Evolutionary conservation across 2,797 vertebrate genomes (phyloP), one percentile per base, ranked within the genome.

Genomic region (Phalloptychus januarius): DNA sequence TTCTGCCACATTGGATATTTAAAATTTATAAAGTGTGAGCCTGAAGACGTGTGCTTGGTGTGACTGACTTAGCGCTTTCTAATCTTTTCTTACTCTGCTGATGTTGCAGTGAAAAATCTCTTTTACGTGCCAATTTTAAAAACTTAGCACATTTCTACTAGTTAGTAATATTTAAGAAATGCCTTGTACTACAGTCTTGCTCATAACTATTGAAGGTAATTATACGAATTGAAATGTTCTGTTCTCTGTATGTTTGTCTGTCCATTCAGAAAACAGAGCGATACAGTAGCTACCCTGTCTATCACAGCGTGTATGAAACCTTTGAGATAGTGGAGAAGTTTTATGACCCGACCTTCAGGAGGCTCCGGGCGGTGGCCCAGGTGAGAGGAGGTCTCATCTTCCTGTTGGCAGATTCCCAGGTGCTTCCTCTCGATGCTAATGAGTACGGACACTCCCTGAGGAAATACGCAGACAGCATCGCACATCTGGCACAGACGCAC

Each of bases 221-320:
- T 63, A 46, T 46, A 16, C 15, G 18, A 15, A 18, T 1, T 8
- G 6, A 36, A 38, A 33, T 20, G 61, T 65, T 18, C 33, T 63
- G 15, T 7, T 33, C 31, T 65, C 36, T 69, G 18, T 23, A 4
- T 67, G 63, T 44, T 44, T 78, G 8, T 84, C n/a, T 87, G 38
- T 88, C 58, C 0, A 0, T 82, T 50, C 89, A 99, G 98, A 95
- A 95, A 48, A 95, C 91, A 0, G 96, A 95, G 91, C 95, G 89
- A 79, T 97, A 97, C 87, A 98, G 97, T 90, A 97, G 93, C 86
- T 99, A 98, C 74, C 98, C 98, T 0, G 95, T 98, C 56, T 99
- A 99, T 87, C 98, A 99, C 95, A 99, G 96, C 45, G 96, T 97
- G 72, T 99, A 98, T 69, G 98, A 99, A 91, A 99, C 97, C 4